Conservation (phyloP, 2,113 vertebrate genomes). For the Recurvirostra avosetta region DNA sequence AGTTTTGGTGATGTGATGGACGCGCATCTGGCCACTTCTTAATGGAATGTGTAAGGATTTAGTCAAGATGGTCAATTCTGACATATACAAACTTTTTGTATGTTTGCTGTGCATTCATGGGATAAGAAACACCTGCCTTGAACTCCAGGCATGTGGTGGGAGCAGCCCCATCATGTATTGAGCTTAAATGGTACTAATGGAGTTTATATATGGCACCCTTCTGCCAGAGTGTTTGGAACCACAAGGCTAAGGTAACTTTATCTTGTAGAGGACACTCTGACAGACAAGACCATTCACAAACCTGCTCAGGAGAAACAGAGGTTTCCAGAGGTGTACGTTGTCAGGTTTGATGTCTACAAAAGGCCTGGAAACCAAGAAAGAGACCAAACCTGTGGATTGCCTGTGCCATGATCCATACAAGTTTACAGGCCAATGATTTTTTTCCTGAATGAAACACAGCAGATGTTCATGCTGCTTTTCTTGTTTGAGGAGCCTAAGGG, state of each 20-base stretch:
- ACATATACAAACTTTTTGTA: rapidly evolving
- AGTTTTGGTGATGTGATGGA: not conserved
- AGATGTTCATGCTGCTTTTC: not conserved
- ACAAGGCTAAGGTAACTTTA: not conserved
- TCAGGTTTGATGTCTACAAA: not conserved
- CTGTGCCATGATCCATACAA: not conserved
- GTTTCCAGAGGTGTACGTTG: not conserved
- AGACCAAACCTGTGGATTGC: not conserved
- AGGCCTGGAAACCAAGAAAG: not conserved
- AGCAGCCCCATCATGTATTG: not conserved
- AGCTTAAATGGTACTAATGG: not conserved
- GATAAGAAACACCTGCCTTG: not conserved
- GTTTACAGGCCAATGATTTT: not conserved
- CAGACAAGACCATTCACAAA: not conserved
- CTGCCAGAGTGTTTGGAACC: rapidly evolving
- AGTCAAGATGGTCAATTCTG: not conserved
- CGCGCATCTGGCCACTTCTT: not conserved
- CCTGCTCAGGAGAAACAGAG: not conserved
- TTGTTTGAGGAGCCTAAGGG: not conserved
- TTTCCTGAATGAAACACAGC: not conserved
- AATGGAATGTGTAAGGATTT: not conserved
- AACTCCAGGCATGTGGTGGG: not conserved
- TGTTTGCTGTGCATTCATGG: not conserved
- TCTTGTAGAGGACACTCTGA: not conserved
- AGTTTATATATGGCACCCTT: not conserved